Evolutionary conservation across 2,113 vertebrate species (phyloP), one percentile per base, ranked within the genome.

Genomic region (Antigone vipio): DNA sequence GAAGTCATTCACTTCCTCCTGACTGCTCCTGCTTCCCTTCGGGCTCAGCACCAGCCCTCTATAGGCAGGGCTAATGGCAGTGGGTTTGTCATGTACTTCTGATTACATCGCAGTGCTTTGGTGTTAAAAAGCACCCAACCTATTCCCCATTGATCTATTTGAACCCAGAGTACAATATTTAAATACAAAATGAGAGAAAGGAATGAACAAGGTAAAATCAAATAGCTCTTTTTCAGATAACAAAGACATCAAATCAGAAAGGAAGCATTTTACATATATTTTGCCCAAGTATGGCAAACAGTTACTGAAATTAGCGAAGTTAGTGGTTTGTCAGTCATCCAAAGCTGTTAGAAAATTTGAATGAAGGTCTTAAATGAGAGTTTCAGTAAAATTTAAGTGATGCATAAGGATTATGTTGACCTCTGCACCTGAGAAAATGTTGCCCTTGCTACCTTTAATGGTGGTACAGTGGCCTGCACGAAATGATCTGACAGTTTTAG

Each of bases 1-100:
- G 95, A 97, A 97, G 88, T 95, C 0, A 95, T 96, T 94, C 74
- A 85, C 71, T 95, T 96, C 87, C 89, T 56, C 58, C 78, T 62
- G 77, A 74, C 52, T 89, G 75, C 71, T 95, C 88, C 81, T 80
- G 45, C 78, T 72, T 47, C 82, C 88, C 83, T 62, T 73, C 19
- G 58, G 92, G 50, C 78, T 80, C 72, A 22, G 40, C 14, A 8
- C 5, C 21, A 84, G 87, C 68, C 55, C 44, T 64, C 49, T 35
- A 2, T 5, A 72, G 35, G 74, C 76, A 64, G 68, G 56, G 77
- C 56, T 73, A 12, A 72, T 66, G 35, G 24, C 52, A 38, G 32
- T 7, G 21, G 3, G 26, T 15, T 59, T 44, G 11, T n/a, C 7
- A 2, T 29, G 16, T 34, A 3, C n/a, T 89, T 62, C 66, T 62